These are phyloP conservation scores for Halcyon malimbica DNA, from an alignment of 2,113 vertebrate genomes.

Conservation along the genomic window DNA sequence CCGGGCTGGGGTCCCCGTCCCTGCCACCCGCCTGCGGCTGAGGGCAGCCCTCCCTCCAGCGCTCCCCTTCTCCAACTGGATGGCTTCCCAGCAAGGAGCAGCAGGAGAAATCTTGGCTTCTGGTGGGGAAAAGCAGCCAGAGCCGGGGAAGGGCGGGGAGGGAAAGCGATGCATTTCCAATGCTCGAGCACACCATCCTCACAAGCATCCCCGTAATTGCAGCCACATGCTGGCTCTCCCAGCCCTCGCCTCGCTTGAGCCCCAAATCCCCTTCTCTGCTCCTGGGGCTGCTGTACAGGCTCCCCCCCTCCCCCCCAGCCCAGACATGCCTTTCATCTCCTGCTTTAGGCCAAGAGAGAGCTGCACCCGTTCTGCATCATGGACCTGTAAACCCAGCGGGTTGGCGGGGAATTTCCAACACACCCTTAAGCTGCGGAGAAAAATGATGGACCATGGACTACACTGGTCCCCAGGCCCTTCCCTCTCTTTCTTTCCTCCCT, in stretches of 20 bases:
- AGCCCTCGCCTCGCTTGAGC: background rate
- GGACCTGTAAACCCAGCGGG: background rate
- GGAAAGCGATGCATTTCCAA: background rate
- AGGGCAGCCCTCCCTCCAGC: background rate
- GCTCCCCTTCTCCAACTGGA: background rate
- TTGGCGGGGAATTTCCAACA: background rate
- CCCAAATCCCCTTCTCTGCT: background rate
- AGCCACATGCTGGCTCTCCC: slow-evolving; percentile 51
- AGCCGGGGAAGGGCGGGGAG: background rate
- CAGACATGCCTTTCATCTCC: background rate
- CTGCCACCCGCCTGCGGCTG: background rate
- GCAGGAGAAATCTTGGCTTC: slow-evolving; percentile 54
- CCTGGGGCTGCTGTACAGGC: background rate
- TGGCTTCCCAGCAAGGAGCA: slow-evolving; percentile 47
- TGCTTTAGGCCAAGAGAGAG: background rate
- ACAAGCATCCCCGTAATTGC: slow-evolving; percentile 9
- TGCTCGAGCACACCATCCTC: background rate
- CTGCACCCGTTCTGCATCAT: slow-evolving; percentile 29
- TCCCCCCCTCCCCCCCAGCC: background rate
- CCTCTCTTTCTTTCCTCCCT: background rate
- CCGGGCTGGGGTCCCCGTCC: background rate
- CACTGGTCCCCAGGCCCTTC: background rate
- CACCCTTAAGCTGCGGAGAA: background rate
- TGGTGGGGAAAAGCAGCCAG: slow-evolving; percentile 21
- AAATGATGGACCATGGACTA: background rate